Conservation (phyloP, 2,797 vertebrate species). For the Lepidocolaptes lacrymiger region DNA sequence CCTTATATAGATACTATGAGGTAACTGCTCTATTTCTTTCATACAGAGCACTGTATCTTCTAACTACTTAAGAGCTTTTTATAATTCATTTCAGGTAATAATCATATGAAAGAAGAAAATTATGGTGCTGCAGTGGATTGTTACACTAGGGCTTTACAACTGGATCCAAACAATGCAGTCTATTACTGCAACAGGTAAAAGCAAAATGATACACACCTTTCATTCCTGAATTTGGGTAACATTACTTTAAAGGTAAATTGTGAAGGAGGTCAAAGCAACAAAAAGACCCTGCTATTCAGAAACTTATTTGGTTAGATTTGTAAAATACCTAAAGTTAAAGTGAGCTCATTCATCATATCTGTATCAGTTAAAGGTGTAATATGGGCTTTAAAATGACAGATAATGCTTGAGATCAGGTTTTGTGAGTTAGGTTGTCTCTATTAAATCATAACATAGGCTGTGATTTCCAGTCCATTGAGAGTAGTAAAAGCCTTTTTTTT, state of each 20-base stretch:
- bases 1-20: neutral
- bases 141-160: slow-evolving; percentile 91
- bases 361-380: neutral
- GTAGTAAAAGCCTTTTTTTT: neutral
- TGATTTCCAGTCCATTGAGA: neutral
- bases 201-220: neutral
- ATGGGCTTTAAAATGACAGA: neutral
- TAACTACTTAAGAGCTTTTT: neutral
- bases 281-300: neutral
- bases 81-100: slow-evolving; percentile 86
- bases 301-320: neutral
- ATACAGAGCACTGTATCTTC: neutral
- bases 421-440: neutral
- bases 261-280: neutral
- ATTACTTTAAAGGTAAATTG: neutral
- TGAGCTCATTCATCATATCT: neutral
- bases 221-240: neutral
- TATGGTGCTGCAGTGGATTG: slow-evolving; percentile 92
- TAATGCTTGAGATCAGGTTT: neutral
- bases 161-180: slow-evolving; percentile 94
- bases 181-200: slow-evolving; percentile 96
- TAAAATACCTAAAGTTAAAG: neutral
- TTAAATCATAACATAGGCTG: neutral
- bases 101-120: slow-evolving; percentile 98
- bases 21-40: neutral